phyloP scores from a whole-genome alignment of 2,797 vertebrate genomes.

The Gallirallus australis region DNA sequence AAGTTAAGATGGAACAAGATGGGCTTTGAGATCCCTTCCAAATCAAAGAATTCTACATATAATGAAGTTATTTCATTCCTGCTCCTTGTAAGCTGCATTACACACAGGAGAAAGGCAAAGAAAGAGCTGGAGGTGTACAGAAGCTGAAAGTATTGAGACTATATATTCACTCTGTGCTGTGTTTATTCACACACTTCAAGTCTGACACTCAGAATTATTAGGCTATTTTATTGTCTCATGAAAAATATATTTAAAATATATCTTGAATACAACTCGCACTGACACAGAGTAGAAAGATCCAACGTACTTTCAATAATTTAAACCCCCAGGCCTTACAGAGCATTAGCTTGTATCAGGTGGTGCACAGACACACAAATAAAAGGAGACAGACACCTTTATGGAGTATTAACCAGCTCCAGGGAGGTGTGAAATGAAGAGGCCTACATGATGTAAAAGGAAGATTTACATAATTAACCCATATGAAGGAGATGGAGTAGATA shows the following conservation, averaged over 20 bases:
- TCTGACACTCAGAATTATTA: not conserved
- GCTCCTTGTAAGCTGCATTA: not conserved
- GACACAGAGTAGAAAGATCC: not conserved
- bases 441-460: slow-evolving; percentile 41
- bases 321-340: not conserved
- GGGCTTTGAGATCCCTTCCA: too few relatives aligned
- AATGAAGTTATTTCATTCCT: not conserved
- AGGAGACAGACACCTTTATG: slow-evolving; percentile 1
- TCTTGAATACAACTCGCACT: not conserved
- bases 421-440: slow-evolving; percentile 38
- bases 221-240: not conserved
- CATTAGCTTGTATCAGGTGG: slow-evolving; percentile 24
- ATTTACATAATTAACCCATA: slow-evolving; percentile 40
- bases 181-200: not conserved
- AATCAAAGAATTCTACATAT: not conserved
- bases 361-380: not conserved
- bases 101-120: too few relatives aligned
- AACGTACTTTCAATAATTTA: slow-evolving; percentile 5
- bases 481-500: not conserved
- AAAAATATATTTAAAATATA: slow-evolving; percentile 10
- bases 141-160: not conserved
- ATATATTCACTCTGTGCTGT: not conserved
- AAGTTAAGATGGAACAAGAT: too few relatives aligned
- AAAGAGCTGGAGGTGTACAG: too few relatives aligned
- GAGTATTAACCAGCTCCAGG: slow-evolving; percentile 4